Base-by-base conservation (phyloP, 2,797 vertebrate genomes). In the Notoglanidium macrostoma region DNA sequence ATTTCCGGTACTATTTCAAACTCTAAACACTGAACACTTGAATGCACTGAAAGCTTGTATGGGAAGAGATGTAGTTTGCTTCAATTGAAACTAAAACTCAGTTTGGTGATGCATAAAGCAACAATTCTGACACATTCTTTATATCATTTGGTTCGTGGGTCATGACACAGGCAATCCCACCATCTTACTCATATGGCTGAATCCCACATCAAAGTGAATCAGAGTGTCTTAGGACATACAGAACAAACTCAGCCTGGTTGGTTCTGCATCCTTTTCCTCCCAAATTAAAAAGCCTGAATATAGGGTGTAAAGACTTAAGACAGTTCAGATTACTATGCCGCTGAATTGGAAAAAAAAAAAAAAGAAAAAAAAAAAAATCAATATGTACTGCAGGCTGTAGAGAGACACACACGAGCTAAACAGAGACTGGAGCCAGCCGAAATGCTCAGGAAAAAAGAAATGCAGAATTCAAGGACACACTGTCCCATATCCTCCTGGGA, bases 391-490 rank as follows among this genome's bases (percentile, higher is more conserved):
- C 55, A 51, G 3, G 44, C 57, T 63, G 14, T 2, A 40, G 57
- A 49, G 17, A 73, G 61, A 73, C 9, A 40, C 68, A 35, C 51
- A 46, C 32, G 23, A 35, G 17, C 17, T 35, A 57, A 78, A 78
- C 15, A 78, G 74, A 55, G 46, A 12, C 73, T 7, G 3, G 57
- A 44, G 51, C 15, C 17, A 59, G 51, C 35, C 15, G 14, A 51
- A 26, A 23, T 26, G 84, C 57, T 54, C 44, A 77, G 8, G 12
- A 54, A 23, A 81, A 81, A 80, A 70, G 32, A 59, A 80, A 63
- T 63, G 80, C 65, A 83, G 6, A 68, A 46, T 59, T 84, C 86
- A 87, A 87, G 82, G 81, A 84, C 81, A 55, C 72, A 54, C 19
- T 68, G 86, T 59, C 49, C 54, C 23, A 14, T 26, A 17, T 29